phyloP scores from a whole-genome alignment of 1,140 invertebrate genomes.

The Drosophila bipectinata region DNA sequence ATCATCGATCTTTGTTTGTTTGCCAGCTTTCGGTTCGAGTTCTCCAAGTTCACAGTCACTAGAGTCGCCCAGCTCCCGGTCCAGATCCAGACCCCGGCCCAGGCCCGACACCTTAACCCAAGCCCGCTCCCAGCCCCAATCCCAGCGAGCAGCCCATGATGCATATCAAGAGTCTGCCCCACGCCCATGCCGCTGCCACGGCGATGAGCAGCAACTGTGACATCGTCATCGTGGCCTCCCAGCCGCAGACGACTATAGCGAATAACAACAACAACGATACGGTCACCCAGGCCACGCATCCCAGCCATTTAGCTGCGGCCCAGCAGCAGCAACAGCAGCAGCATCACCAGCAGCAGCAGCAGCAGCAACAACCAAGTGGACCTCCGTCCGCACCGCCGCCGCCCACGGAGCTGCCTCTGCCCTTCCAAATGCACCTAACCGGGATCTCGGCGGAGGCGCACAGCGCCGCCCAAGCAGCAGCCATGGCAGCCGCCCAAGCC shows the following conservation, averaged over 20 bases:
- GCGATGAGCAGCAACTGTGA: conserved; percentile 82
- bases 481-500: conserved; percentile 80
- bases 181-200: conserved; percentile 79
- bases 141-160: conserved; percentile 62
- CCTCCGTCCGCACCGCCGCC: conserved; percentile 49
- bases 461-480: conserved; percentile 77
- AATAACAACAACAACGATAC: conserved; percentile 80
- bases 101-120: not conserved
- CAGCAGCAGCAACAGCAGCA: conserved; percentile 66
- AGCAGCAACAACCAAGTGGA: conserved; percentile 63
- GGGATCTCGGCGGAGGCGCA: conserved; percentile 75
- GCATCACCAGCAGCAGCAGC: conserved; percentile 63
- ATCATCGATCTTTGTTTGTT: conserved; percentile 56
- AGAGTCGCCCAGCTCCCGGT: conserved; percentile 1
- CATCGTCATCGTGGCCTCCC: conserved; percentile 80
- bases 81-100: not conserved
- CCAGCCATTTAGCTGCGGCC: conserved; percentile 56
- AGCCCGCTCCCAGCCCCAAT: conserved; percentile 1
- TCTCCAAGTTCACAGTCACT: conserved; percentile 7
- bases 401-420: conserved; percentile 72
- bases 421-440: conserved; percentile 78
- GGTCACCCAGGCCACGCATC: conserved; percentile 69
- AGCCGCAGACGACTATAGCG: conserved; percentile 72
- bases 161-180: conserved; percentile 82
- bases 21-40: conserved; percentile 48